A percentile compares a stretch with the other conserved stretches of the same genome.
These are phyloP conservation scores for Dusona sp. DNA, from an alignment of 2,888 invertebrate species.

Conservation along the genomic window DNA sequence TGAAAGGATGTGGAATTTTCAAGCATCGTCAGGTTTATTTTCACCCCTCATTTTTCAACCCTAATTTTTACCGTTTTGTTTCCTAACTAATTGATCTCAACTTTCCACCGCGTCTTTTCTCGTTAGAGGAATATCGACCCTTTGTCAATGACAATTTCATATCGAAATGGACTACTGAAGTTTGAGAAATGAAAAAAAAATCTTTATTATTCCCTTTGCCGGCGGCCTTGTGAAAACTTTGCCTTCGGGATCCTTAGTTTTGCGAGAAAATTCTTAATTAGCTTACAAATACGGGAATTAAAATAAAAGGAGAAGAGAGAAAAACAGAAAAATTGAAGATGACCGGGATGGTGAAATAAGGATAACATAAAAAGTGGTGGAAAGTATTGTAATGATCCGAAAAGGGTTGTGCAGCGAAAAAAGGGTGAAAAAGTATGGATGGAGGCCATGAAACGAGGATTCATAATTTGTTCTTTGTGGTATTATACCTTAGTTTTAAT, in stretches of 20 bases:
- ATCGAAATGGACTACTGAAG: neutral
- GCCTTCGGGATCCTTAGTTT: neutral
- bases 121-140: slow-evolving; percentile 7
- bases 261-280: neutral
- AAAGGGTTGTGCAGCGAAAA: neutral
- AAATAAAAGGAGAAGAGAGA: neutral
- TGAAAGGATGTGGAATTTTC: neutral
- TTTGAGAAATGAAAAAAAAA: neutral
- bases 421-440: slow-evolving; percentile 10
- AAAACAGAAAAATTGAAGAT: neutral
- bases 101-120: neutral
- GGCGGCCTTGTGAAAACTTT: neutral
- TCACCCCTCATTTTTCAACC: neutral
- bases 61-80: neutral
- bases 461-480: slow-evolving; percentile 65
- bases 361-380: neutral
- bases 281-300: neutral
- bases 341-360: slow-evolving; percentile 4
- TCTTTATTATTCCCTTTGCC: neutral
- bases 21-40: neutral
- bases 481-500: slow-evolving; percentile 65
- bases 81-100: neutral
- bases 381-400: slow-evolving; percentile 27
- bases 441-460: neutral
- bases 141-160: neutral